Evolutionary conservation across 2,113 vertebrate genomes (phyloP).

Genomic region (Hemicordylus capensis): DNA sequence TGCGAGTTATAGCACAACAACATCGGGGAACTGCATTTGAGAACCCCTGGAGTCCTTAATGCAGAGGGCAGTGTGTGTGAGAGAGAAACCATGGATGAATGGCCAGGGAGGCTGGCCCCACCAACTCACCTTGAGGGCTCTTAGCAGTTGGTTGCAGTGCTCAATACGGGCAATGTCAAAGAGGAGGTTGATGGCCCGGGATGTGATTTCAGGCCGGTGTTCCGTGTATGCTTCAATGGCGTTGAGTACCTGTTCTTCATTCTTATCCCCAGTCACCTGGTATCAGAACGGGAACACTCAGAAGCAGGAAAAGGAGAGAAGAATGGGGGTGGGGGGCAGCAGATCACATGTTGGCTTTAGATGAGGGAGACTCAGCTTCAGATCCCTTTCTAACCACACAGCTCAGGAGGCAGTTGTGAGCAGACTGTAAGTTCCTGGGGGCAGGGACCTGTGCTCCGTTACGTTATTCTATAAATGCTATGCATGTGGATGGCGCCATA

Average conservation of each 20-base stretch:
- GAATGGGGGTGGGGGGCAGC: background rate
- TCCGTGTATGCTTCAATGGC: slow-evolving; percentile 96
- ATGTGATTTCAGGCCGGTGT: slow-evolving; percentile 92
- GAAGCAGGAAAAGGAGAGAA: background rate
- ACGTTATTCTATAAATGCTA: no score
- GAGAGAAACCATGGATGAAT: no score
- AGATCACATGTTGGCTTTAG: background rate
- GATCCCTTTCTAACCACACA: background rate
- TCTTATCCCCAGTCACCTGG: slow-evolving; percentile 95
- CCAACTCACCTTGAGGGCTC: slow-evolving; percentile 87
- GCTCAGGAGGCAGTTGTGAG: background rate
- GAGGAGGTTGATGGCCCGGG: slow-evolving; percentile 94
- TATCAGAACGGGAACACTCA: accelerated
- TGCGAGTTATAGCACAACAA: no score
- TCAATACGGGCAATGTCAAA: slow-evolving; percentile 96
- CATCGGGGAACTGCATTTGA: no score
- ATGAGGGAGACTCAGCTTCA: background rate
- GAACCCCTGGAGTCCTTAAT: no score
- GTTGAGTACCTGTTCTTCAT: slow-evolving; percentile 95
- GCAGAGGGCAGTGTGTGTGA: no score
- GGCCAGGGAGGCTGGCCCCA: no score
- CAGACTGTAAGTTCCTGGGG: background rate
- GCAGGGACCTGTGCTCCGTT: no score
- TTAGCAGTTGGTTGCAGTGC: slow-evolving; percentile 91
- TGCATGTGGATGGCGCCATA: no score